These are phyloP conservation scores for Ricordea florida DNA, from an alignment of 92 coral and sea anemone species.

Conservation along the genomic window DNA sequence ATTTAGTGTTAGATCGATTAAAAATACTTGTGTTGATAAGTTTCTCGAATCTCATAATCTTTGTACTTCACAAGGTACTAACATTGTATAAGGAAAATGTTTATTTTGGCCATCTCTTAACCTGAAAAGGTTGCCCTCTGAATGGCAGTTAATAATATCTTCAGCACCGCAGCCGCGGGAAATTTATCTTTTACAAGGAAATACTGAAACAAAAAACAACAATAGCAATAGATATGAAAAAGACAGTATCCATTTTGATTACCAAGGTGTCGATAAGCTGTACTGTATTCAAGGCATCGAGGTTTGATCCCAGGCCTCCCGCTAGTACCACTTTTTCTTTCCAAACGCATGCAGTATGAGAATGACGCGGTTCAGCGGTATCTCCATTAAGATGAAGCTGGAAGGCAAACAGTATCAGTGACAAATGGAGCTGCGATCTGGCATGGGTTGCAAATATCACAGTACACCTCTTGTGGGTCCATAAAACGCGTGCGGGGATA, in stretches of 20 bases:
- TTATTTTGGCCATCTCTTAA: too few relatives aligned
- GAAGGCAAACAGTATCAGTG: neutral
- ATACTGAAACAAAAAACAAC: neutral
- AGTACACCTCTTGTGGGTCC: too few relatives aligned
- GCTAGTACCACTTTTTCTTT: constrained; percentile 43
- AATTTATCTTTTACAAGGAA: too few relatives aligned
- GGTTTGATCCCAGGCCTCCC: constrained; percentile 71
- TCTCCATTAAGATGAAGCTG: constrained; percentile 61
- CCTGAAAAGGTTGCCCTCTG: too few relatives aligned
- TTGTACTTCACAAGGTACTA: too few relatives aligned
- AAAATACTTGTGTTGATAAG: too few relatives aligned
- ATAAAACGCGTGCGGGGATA: too few relatives aligned
- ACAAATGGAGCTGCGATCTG: neutral
- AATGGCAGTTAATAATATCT: neutral
- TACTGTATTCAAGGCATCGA: constrained; percentile 44
- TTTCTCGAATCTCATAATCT: too few relatives aligned
- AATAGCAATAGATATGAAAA: neutral
- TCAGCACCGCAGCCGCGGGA: too few relatives aligned
- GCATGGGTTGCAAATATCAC: neutral
- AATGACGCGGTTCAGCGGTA: constrained; percentile 65
- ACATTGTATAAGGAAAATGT: too few relatives aligned
- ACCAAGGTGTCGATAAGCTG: constrained; percentile 68
- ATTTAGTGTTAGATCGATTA: too few relatives aligned
- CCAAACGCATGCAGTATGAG: constrained; percentile 80
- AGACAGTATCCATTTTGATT: neutral